phyloP scores from a whole-genome alignment of 2,113 vertebrate species.

The Misgurnus mizolepis region DNA sequence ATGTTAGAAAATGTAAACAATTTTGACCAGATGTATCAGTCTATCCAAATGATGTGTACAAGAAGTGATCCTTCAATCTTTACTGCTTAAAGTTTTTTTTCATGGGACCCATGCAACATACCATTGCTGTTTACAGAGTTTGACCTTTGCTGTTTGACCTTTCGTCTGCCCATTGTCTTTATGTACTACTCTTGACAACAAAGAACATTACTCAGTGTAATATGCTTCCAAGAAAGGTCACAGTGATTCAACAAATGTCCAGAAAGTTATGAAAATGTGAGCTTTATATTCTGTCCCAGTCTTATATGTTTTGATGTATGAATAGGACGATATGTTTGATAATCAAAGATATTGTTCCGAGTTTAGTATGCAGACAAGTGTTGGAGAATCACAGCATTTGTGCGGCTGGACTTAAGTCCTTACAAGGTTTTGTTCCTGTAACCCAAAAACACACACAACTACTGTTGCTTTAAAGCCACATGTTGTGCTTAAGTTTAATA shows the following conservation, averaged over 20 bases:
- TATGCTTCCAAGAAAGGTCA: slow-evolving; percentile 54
- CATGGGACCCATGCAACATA: slow-evolving; percentile 38
- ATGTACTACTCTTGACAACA: neutral
- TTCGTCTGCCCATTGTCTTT: slow-evolving; percentile 4
- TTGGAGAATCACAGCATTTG: slow-evolving; percentile 38
- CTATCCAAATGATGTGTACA: slow-evolving; percentile 19
- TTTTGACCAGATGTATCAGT: slow-evolving; percentile 18
- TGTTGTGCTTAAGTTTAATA: slow-evolving; percentile 6
- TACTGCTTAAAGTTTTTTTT: slow-evolving; percentile 8
- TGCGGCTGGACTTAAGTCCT: slow-evolving; percentile 8
- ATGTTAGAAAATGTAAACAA: neutral
- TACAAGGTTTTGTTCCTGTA: neutral
- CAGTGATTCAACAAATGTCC: slow-evolving; percentile 25
- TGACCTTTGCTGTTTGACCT: neutral
- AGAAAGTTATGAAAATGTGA: slow-evolving; percentile 14
- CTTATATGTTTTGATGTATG: slow-evolving; percentile 24
- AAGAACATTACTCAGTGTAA: slow-evolving; percentile 45
- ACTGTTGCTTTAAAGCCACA: slow-evolving; percentile 22
- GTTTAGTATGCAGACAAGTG: slow-evolving; percentile 22
- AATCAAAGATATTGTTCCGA: slow-evolving; percentile 40
- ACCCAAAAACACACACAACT: neutral
- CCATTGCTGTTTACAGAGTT: slow-evolving; percentile 22
- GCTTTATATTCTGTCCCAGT: slow-evolving; percentile 18
- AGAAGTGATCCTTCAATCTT: neutral
- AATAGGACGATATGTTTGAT: slow-evolving; percentile 43